Evolutionary conservation across 2,888 invertebrate genomes (phyloP).

Genomic region (Cremastobaeus sp.): DNA sequence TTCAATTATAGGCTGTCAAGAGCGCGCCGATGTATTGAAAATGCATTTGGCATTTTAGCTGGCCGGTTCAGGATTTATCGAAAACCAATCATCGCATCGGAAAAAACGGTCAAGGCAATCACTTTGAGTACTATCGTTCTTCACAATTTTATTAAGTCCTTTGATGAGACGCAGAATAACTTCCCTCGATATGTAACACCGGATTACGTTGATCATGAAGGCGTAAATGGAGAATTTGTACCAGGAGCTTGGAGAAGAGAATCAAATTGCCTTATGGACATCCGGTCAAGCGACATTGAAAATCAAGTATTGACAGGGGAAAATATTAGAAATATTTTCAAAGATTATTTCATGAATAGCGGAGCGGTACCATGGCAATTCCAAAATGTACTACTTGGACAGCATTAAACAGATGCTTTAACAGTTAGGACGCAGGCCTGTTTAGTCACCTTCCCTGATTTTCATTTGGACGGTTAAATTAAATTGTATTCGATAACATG

Average conservation of each 20-base stretch:
- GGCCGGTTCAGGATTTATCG: slow-evolving; percentile 1
- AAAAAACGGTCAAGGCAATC: neutral
- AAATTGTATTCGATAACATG: too few species aligned
- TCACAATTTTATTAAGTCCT: slow-evolving; percentile 5
- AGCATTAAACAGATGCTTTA: too few species aligned
- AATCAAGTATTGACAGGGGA: too few species aligned
- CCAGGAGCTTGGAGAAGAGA: neutral
- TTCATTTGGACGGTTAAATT: too few species aligned
- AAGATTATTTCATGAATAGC: too few species aligned
- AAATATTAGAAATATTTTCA: too few species aligned
- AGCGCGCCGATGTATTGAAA: slow-evolving; percentile 61
- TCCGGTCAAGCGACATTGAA: neutral
- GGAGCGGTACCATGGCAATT: too few species aligned
- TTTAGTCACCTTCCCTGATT: too few species aligned
- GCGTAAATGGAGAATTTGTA: neutral
- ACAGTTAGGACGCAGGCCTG: too few species aligned
- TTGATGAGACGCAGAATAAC: too few species aligned
- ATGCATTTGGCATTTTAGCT: slow-evolving; percentile 25
- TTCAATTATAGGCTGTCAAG: slow-evolving; percentile 69
- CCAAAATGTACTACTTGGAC: too few species aligned
- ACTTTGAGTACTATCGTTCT: neutral
- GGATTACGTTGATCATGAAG: neutral
- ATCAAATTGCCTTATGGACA: neutral
- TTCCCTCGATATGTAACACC: neutral
- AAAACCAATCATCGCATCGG: slow-evolving; percentile 18